These are phyloP conservation scores for Thecophora atra DNA, from an alignment of 2,888 invertebrate species.

Conservation along the genomic window DNA sequence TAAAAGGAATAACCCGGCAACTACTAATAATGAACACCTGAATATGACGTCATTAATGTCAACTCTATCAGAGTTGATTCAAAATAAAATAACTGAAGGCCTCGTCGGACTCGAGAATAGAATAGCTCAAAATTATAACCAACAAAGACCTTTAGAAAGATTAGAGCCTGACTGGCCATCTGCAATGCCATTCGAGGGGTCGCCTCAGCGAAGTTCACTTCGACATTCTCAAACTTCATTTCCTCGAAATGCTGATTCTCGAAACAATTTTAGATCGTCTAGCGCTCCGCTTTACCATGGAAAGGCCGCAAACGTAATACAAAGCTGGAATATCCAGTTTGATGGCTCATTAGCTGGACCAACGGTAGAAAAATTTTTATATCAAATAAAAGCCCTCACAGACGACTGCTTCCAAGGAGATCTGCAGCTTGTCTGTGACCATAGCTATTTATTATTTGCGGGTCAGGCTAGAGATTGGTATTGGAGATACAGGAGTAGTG, in stretches of 20 bases:
- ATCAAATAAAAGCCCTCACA: neutral
- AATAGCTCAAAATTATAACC: neutral
- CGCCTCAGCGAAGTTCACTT: neutral
- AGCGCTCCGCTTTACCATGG: neutral
- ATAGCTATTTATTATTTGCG: neutral
- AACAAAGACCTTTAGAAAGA: neutral
- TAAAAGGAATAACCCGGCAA: neutral
- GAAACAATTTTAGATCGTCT: neutral
- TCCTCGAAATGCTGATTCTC: neutral
- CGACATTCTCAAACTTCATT: neutral
- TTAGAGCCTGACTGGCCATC: neutral
- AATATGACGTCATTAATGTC: neutral
- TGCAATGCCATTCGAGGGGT: neutral
- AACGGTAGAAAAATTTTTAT: neutral
- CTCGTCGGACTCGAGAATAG: neutral
- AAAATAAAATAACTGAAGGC: neutral
- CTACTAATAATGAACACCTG: neutral
- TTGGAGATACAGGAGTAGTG: constrained; percentile 24
- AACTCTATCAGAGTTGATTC: neutral
- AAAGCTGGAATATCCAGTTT: too few relatives aligned
- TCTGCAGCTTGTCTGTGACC: neutral
- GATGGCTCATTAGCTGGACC: neutral
- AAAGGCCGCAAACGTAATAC: neutral
- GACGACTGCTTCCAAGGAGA: neutral
- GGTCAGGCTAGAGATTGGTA: neutral